Percentiles rank a stretch among this genome's conserved stretches.
phyloP scores from a whole-genome alignment of 2,888 invertebrate species.

The Polyploca ridens region DNA sequence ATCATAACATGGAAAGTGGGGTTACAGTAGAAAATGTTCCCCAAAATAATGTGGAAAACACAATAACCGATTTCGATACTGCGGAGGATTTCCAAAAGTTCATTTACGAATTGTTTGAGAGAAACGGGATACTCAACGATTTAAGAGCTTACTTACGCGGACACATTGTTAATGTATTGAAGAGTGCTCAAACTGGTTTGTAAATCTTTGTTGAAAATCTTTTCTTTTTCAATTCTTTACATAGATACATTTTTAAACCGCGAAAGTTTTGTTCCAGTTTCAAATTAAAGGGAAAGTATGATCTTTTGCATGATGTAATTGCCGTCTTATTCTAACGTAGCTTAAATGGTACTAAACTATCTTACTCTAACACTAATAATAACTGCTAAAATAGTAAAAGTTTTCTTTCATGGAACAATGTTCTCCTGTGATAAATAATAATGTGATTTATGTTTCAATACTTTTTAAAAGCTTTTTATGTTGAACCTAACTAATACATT shows the following conservation, averaged over 20 bases:
- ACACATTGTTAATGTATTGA: constrained; percentile 84
- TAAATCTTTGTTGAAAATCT: constrained; percentile 16
- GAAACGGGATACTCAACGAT: constrained; percentile 85
- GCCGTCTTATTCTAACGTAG: background rate
- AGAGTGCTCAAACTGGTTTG: constrained; percentile 73
- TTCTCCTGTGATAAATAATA: background rate
- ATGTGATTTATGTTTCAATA: background rate
- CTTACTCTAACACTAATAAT: background rate
- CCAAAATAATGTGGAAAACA: constrained; percentile 27
- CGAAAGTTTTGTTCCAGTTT: background rate
- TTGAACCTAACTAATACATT: background rate
- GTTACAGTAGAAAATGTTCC: constrained; percentile 25
- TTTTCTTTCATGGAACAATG: background rate
- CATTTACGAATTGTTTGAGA: constrained; percentile 84
- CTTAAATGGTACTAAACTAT: background rate
- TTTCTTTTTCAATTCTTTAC: background rate
- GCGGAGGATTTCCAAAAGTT: constrained; percentile 84
- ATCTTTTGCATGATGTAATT: constrained; percentile 12
- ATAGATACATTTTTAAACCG: background rate
- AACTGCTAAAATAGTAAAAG: background rate
- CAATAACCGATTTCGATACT: constrained; percentile 46
- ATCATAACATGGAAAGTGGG: constrained; percentile 53
- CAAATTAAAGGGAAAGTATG: background rate
- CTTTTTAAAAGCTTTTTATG: background rate
- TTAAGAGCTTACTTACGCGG: constrained; percentile 84